A percentile compares a stretch with the other conserved stretches of the same genome.
Evolutionary conservation across 2,113 vertebrate species (phyloP).

Genomic region (Stegastes partitus): DNA sequence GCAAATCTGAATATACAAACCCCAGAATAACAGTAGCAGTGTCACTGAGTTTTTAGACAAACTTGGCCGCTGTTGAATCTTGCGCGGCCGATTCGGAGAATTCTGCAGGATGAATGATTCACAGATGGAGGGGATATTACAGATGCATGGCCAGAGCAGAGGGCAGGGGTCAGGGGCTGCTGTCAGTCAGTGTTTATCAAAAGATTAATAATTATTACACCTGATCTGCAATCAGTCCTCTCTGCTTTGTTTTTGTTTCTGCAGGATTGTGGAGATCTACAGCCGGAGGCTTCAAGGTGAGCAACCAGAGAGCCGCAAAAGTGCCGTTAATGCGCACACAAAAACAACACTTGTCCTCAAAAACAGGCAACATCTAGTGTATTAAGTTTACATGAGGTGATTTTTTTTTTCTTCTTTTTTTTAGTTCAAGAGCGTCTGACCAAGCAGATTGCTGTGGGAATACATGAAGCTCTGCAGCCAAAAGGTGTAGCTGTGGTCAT

Average conservation of each 20-base stretch:
- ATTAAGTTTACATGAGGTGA: background rate
- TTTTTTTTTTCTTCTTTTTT: constrained; percentile 26
- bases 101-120: constrained; percentile 62
- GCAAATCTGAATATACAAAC: constrained; percentile 29
- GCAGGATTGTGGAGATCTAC: constrained; percentile 89
- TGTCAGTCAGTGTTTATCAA: constrained; percentile 56
- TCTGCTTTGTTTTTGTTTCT: constrained; percentile 27
- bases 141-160: background rate
- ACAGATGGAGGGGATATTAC: constrained; percentile 41
- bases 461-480: constrained; percentile 85
- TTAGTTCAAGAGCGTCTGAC: constrained; percentile 88
- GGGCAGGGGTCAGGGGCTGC: constrained; percentile 20
- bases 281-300: constrained; percentile 89
- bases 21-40: constrained; percentile 21
- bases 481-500: constrained; percentile 83
- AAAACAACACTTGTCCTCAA: background rate
- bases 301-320: background rate
- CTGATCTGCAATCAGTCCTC: constrained; percentile 23
- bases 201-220: constrained; percentile 64
- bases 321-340: no score
- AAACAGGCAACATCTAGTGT: background rate
- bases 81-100: constrained; percentile 20
- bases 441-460: constrained; percentile 85
- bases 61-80: constrained; percentile 3
- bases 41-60: constrained; percentile 11